Conservation (phyloP, 2,797 vertebrate genomes). For the Chrosomus eos region DNA sequence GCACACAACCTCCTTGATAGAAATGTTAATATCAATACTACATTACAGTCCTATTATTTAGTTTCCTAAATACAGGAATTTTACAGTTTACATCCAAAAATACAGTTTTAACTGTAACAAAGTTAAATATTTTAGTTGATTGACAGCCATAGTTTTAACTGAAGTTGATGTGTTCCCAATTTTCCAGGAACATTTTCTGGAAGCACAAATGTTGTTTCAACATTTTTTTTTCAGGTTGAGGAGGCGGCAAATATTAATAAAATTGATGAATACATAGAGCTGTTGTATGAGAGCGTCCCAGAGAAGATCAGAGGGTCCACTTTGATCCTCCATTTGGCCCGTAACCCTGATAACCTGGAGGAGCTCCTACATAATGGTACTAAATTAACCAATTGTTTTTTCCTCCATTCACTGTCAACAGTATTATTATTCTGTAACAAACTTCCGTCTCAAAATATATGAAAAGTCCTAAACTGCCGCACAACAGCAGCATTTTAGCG, state of each 20-base stretch:
- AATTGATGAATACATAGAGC: slow-evolving; percentile 90
- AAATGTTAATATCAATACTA: not conserved
- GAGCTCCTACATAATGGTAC: slow-evolving; percentile 90
- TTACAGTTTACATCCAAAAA: too few species aligned
- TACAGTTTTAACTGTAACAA: not conserved
- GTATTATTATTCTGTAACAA: slow-evolving; percentile 1
- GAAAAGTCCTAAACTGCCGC: not conserved
- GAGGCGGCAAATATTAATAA: slow-evolving; percentile 90
- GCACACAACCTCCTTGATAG: not conserved
- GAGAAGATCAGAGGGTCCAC: slow-evolving; percentile 91
- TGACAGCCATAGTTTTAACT: not conserved
- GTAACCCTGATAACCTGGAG: slow-evolving; percentile 91
- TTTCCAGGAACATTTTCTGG: not conserved
- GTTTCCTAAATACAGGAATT: not conserved
- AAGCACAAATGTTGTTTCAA: too few species aligned
- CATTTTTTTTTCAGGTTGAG: slow-evolving; percentile 68
- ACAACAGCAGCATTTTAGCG: not conserved
- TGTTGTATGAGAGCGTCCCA: slow-evolving; percentile 91
- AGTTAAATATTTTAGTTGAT: not conserved
- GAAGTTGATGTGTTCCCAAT: not conserved
- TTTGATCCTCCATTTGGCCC: slow-evolving; percentile 89
- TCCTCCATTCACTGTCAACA: not conserved
- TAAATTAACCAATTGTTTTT: not conserved
- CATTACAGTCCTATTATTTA: not conserved
- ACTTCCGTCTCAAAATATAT: not conserved